A percentile compares a stretch with the other conserved stretches of the same genome.
Evolutionary conservation across 2,113 vertebrate genomes (phyloP).

Genomic region (Sapayoa aenigma): DNA sequence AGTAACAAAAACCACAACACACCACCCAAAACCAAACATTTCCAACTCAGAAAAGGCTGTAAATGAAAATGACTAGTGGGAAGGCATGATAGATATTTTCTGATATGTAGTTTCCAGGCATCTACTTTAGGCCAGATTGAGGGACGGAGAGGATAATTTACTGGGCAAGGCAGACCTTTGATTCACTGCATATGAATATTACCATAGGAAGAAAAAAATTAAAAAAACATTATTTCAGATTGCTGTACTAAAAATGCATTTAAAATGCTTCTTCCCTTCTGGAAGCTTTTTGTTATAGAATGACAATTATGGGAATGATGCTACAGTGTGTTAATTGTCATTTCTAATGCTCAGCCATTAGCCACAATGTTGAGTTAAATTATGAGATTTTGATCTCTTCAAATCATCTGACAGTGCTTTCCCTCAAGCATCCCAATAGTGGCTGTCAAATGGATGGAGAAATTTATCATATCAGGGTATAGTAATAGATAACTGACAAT

Average conservation of each 20-base stretch:
- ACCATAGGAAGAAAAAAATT: background rate
- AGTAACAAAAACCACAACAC: too few relatives aligned
- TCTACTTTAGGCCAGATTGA: background rate
- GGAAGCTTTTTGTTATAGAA: background rate
- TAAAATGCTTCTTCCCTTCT: conserved; percentile 9
- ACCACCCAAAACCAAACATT: background rate
- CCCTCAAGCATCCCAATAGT: background rate
- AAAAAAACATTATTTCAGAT: background rate
- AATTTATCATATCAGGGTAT: background rate
- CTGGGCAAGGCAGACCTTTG: background rate
- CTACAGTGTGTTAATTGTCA: background rate
- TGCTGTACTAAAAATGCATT: background rate
- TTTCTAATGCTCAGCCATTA: background rate
- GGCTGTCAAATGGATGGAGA: background rate
- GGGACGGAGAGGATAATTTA: background rate
- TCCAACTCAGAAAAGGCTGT: background rate
- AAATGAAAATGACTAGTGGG: background rate
- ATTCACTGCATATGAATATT: background rate
- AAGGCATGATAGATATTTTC: background rate
- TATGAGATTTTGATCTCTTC: background rate
- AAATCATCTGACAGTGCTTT: background rate
- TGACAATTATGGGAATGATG: background rate
- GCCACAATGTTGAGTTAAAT: background rate
- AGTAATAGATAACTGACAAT: background rate
- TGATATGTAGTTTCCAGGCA: background rate